Evolutionary conservation across 1,140 invertebrate species (phyloP), one percentile per base, ranked within the genome.

Genomic region (Probaryconus sp.): DNA sequence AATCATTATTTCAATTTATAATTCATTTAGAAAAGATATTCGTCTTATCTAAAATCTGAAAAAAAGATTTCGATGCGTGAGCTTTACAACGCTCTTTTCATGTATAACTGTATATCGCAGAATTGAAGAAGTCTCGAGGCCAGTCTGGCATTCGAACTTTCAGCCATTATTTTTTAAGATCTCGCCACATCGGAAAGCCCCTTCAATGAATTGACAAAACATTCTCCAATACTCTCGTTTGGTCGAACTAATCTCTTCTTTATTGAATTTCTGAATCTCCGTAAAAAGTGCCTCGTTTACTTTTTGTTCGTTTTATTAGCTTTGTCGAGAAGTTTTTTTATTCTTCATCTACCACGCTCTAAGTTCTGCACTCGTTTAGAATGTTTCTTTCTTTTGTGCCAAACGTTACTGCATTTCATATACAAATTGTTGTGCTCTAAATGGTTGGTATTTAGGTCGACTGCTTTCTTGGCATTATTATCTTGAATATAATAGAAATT

Each of bases 241-340:
- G n/a, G 30, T n/a, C 40, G 30, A 53, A 45, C 60, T 53, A 45
- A 64, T 64, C 60, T 64, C 37, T 64, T 64, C 60, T 64, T 64
- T 53, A 64, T 64, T 64, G 60, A 64, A 64, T 53, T 53, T 64
- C 48, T 53, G 20, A 38, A 53, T 53, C 26, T 45, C 14, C 26
- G 21, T 24, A 63, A 51, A 64, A 64, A 64, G 48, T 26, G 11
- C n/a, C n/a, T 13, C 6, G 18, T 9, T n/a, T 5, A 5, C 5
- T 40, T 50, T 50, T 63, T 63, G 58, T 50, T 14, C 9, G 21
- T 50, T 16, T 63, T 63, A 63, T 61, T 61, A 63, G 45, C 58
- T 63, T 50, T 63, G 24, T 17, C 16, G 16, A 42, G 13, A 6
- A 63, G 24, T 63, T 50, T 37, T 63, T 38, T 20, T n/a, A 3